These are phyloP conservation scores for Poecilus cupreus DNA, from an alignment of 2,888 invertebrate genomes.

Conservation along the genomic window DNA sequence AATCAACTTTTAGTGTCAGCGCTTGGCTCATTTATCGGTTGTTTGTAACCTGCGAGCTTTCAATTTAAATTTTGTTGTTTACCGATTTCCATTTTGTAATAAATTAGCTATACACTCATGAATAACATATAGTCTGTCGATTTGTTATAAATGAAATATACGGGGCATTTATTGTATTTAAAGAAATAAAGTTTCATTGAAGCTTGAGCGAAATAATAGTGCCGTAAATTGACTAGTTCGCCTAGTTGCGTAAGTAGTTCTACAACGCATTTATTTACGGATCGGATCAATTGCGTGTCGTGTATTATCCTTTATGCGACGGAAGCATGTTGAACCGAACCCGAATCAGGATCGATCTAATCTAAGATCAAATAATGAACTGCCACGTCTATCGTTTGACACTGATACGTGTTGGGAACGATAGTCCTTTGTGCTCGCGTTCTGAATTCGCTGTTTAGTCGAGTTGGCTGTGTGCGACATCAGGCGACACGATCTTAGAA, in stretches of 20 bases:
- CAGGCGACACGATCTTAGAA: no score
- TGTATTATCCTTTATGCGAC: constrained; percentile 40
- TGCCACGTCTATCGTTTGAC: constrained; percentile 39
- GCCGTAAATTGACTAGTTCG: not conserved
- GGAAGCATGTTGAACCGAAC: constrained; percentile 39
- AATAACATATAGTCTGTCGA: no score
- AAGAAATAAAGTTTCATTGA: not conserved
- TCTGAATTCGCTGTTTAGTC: no score
- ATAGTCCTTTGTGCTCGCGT: constrained; percentile 13
- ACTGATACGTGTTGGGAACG: constrained; percentile 29
- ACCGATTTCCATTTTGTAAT: no score
- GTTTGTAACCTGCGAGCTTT: no score
- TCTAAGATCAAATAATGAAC: constrained; percentile 49
- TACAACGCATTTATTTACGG: constrained; percentile 23
- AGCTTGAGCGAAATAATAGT: not conserved
- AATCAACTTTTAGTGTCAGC: no score
- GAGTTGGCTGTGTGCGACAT: no score
- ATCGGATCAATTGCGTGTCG: constrained; percentile 34
- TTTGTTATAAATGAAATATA: not conserved
- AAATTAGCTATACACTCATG: no score
- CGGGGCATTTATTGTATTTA: not conserved
- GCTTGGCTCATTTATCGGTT: no score
- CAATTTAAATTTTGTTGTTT: no score
- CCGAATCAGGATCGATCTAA: constrained; percentile 44
- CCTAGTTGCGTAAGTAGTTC: not conserved